Evolutionary conservation across 2,113 vertebrate genomes (phyloP).

Genomic region (Dunckerocampus dactyliophorus): DNA sequence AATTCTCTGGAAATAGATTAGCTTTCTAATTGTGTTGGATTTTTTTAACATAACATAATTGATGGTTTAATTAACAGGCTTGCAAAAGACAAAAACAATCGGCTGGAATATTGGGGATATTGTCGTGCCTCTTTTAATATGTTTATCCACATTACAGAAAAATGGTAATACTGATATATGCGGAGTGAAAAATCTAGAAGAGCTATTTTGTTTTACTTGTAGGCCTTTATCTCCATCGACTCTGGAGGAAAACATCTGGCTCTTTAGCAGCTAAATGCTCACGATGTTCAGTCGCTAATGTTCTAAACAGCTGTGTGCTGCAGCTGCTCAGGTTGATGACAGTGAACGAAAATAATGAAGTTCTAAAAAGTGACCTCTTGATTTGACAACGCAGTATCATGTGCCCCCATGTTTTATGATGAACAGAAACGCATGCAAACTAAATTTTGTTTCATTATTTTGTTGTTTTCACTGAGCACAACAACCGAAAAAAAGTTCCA

Average conservation of each 20-base stretch:
- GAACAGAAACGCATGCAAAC: too few relatives aligned
- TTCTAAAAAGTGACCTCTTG: too few relatives aligned
- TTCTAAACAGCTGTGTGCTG: not conserved
- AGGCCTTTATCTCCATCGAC: not conserved
- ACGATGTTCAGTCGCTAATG: slow-evolving; percentile 1
- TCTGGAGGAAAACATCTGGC: slow-evolving; percentile 5
- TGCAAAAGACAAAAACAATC: not conserved
- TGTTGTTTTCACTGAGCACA: too few relatives aligned
- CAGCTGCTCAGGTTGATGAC: slow-evolving; percentile 1
- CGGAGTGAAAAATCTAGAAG: not conserved
- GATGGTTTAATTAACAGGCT: too few relatives aligned
- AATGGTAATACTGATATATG: too few relatives aligned
- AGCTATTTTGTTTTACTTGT: not conserved
- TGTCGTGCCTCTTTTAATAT: not conserved
- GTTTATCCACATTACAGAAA: not conserved
- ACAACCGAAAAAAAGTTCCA: too few relatives aligned
- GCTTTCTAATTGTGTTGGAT: too few relatives aligned
- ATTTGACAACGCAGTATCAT: too few relatives aligned
- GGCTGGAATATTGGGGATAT: not conserved
- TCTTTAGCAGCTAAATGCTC: slow-evolving; percentile 1
- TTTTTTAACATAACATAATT: not conserved
- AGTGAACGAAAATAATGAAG: not conserved
- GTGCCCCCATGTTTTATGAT: too few relatives aligned
- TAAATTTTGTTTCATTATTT: too few relatives aligned
- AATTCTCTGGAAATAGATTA: not conserved